Evolutionary conservation across 2,888 invertebrate species (phyloP).

Genomic region (Pterobdella sp.): DNA sequence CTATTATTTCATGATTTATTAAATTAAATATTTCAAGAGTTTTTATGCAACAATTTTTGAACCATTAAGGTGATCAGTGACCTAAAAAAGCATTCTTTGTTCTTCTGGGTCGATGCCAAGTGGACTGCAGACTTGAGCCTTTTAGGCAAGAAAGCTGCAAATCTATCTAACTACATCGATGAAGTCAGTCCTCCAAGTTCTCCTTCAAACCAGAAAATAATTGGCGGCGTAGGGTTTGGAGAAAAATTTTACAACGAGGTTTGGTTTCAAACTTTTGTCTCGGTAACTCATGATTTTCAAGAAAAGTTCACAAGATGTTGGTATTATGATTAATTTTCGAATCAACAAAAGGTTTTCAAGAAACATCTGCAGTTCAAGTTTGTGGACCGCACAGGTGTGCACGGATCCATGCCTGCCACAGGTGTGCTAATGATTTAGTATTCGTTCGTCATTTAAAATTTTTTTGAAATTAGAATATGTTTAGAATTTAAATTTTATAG

Average conservation of each 20-base stretch:
- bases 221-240: conserved; percentile 51
- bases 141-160: conserved; percentile 44
- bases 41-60: no score
- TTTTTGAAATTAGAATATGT: not conserved
- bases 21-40: no score
- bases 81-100: conserved; percentile 49
- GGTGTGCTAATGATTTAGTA: not conserved
- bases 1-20: no score
- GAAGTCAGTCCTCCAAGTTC: conserved; percentile 44
- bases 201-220: conserved; percentile 46
- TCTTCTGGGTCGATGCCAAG: conserved; percentile 47
- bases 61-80: conserved; percentile 46
- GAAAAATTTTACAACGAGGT: conserved; percentile 47
- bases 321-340: not conserved
- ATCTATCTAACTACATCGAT: conserved; percentile 46
- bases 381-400: conserved; percentile 43
- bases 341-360: not conserved
- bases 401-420: conserved; percentile 47
- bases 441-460: not conserved
- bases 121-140: conserved; percentile 45
- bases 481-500: conserved; percentile 38
- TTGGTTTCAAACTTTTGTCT: not conserved
- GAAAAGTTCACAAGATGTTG: not conserved
- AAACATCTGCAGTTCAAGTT: conserved; percentile 41
- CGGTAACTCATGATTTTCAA: not conserved